Percentiles rank a stretch among this genome's conserved stretches.
Evolutionary conservation across 2,113 vertebrate species (phyloP).

Genomic region (Cranoglanis bouderius): DNA sequence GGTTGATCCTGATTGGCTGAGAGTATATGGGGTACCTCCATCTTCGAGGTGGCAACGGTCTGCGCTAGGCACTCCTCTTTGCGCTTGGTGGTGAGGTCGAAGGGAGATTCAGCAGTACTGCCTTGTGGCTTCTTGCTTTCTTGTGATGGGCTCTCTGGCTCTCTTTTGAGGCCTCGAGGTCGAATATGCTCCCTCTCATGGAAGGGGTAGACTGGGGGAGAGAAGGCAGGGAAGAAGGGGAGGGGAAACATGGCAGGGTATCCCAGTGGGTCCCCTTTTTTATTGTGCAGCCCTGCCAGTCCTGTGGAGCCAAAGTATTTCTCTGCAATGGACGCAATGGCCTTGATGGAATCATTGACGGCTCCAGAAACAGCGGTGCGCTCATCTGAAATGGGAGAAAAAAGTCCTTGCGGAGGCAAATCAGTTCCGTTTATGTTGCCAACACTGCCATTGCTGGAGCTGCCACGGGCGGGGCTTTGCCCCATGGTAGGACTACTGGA

Average conservation of each 20-base stretch:
- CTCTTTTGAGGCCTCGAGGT: conserved; percentile 84
- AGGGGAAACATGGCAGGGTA: conserved; percentile 98
- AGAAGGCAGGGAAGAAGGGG: conserved; percentile 97
- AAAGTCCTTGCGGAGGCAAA: conserved; percentile 85
- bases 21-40: conserved; percentile 65
- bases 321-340: conserved; percentile 99
- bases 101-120: conserved; percentile 87
- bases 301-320: conserved; percentile 99
- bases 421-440: conserved; percentile 79
- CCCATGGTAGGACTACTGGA: conserved; percentile 72
- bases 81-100: conserved; percentile 95
- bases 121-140: conserved; percentile 87
- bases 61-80: conserved; percentile 85
- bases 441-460: conserved; percentile 62
- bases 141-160: conserved; percentile 81
- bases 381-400: conserved; percentile 91
- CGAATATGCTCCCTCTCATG: conserved; percentile 88
- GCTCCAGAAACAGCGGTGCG: conserved; percentile 96
- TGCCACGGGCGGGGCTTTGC: conserved; percentile 82
- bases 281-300: conserved; percentile 93
- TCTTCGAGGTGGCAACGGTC: conserved; percentile 35
- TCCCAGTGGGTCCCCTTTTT: conserved; percentile 91
- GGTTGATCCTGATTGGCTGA: conserved; percentile 87
- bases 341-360: conserved; percentile 99
- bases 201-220: conserved; percentile 95